Evolutionary conservation across 2,888 invertebrate genomes (phyloP).

Genomic region (Choreutis nemorana): DNA sequence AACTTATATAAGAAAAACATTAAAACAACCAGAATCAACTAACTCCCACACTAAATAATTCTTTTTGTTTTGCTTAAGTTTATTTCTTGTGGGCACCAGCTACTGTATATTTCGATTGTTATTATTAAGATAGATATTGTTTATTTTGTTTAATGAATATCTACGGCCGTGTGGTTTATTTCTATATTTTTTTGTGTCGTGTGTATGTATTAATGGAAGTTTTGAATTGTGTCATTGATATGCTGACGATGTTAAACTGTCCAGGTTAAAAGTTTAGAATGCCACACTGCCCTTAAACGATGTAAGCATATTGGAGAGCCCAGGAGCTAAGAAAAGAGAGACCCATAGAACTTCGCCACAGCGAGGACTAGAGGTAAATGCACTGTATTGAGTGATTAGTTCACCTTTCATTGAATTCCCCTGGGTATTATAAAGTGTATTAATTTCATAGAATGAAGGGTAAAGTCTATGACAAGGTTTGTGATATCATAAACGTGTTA

Average conservation of each 20-base stretch:
- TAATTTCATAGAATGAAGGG: too few species aligned
- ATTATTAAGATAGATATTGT: too few species aligned
- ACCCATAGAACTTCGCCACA: conserved; percentile 32
- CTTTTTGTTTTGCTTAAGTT: conserved; percentile 10
- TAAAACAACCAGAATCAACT: conserved; percentile 1
- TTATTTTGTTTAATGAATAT: conserved; percentile 1
- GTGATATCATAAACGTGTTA: too few species aligned
- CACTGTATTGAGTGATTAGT: conserved; percentile 45
- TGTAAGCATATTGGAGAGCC: conserved; percentile 35
- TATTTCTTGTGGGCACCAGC: conserved; percentile 45
- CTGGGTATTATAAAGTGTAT: too few species aligned
- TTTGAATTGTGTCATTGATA: conserved; percentile 30
- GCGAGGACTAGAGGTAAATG: conserved; percentile 56
- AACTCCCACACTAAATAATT: conserved; percentile 31
- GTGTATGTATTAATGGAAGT: conserved; percentile 13
- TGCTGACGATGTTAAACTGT: conserved; percentile 47
- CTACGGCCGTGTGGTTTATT: conserved; percentile 46
- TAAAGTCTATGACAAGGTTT: too few species aligned
- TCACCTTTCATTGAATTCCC: conserved; percentile 13
- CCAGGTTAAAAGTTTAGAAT: conserved; percentile 52
- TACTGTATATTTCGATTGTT: too few species aligned
- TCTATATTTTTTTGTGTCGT: conserved; percentile 12
- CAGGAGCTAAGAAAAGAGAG: conserved; percentile 42
- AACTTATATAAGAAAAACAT: conserved; percentile 24
- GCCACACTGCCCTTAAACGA: conserved; percentile 58